Evolutionary conservation across 2,113 vertebrate genomes (phyloP).

Genomic region (Oreochromis spilurus): DNA sequence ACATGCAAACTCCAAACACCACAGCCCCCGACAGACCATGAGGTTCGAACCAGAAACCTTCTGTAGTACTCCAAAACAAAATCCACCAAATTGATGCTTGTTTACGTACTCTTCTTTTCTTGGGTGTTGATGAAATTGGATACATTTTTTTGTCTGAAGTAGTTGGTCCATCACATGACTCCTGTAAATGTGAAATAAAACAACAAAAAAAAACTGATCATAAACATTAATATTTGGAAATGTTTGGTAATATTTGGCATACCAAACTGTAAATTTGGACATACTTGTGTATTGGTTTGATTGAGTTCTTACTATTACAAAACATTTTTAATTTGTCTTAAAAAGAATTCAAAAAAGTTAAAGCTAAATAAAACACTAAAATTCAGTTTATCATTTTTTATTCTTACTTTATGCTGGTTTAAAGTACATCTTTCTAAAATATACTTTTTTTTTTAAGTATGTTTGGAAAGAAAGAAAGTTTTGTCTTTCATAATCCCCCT

Average conservation of each 20-base stretch:
- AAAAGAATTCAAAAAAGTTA: background rate
- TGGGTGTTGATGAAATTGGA: background rate
- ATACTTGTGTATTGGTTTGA: background rate
- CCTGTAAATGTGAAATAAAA: background rate
- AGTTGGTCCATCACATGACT: background rate
- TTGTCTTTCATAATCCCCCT: background rate
- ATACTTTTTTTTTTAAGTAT: background rate
- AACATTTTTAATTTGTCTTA: fast-evolving
- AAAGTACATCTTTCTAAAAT: background rate
- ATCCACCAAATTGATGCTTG: too few species aligned
- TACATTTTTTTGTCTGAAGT: background rate
- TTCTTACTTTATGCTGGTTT: background rate
- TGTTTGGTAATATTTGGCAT: background rate
- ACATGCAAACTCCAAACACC: fast-evolving
- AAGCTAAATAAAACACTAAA: too few species aligned
- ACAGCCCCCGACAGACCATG: fast-evolving
- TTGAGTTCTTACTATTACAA: background rate
- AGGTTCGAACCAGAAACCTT: background rate
- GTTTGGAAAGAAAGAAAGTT: background rate
- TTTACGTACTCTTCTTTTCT: background rate
- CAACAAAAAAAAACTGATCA: fast-evolving
- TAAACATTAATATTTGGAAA: background rate
- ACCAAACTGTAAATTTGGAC: background rate
- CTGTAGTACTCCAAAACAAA: background rate
- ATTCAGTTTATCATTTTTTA: background rate